These are phyloP conservation scores for Cyprinodon tularosa DNA, from an alignment of 2,113 vertebrate genomes.

Conservation along the genomic window DNA sequence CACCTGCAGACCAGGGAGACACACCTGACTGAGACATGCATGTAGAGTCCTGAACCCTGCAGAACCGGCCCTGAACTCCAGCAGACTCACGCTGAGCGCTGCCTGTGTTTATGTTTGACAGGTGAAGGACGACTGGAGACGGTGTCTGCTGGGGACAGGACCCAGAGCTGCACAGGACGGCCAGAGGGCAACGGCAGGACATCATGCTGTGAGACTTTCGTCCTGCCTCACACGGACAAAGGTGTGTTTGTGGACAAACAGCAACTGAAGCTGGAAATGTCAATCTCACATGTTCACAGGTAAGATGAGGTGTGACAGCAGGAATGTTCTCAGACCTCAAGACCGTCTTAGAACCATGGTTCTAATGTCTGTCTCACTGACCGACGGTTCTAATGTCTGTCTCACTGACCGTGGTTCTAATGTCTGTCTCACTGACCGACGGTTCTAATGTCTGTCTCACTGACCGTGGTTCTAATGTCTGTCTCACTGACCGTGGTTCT, in stretches of 20 bases:
- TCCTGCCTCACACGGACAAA: not conserved
- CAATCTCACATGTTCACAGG: not conserved
- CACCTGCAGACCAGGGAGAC: not conserved
- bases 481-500: not conserved
- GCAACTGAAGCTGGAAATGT: not conserved
- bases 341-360: too few species aligned
- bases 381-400: too few species aligned
- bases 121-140: not conserved
- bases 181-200: not conserved
- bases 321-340: not conserved
- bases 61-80: slow-evolving; percentile 15
- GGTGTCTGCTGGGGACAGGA: slow-evolving; percentile 6
- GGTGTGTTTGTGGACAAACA: slow-evolving; percentile 6
- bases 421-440: not conserved
- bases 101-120: slow-evolving; percentile 22
- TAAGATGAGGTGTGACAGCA: not conserved
- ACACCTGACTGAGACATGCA: not conserved
- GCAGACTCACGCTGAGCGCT: not conserved
- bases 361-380: too few species aligned
- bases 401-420: not conserved
- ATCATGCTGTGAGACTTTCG: not conserved
- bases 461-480: not conserved
- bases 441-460: not conserved
- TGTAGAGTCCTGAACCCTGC: slow-evolving; percentile 10
- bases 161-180: slow-evolving; percentile 9